Base-by-base conservation (phyloP, 2,888 invertebrate genomes). In the Adelognathus sp. region DNA sequence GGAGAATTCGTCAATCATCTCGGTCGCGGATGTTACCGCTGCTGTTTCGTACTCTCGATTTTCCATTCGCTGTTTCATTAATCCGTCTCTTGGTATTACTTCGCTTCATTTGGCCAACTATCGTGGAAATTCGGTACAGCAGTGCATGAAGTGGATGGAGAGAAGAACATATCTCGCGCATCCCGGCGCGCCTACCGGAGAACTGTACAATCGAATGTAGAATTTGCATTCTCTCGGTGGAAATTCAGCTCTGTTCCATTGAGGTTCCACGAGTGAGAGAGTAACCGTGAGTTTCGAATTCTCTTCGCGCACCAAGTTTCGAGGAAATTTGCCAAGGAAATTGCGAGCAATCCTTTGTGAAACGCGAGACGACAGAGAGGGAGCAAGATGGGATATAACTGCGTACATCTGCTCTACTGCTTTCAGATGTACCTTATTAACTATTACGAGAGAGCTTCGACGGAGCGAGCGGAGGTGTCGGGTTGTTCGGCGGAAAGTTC, bases 161-260 rank as follows among this genome's bases (percentile, higher is more conserved):
- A 41, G 11, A 6, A 31, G 21, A 54, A 18, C 50, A 36, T 14
- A 21, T 11, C 7, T 61, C n/a, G 36, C 16, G 36, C 2, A 36
- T 36, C 36, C 24, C 24, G 52, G 24, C 36, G 6, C 18, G 21
- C n/a, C 11, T 44, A 54, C 31, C n/a, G 21, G 52, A 72, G 21
- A 16, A 16, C 39, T 6, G 36, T 60, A 54, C 52, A 72, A 54
- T 72, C 54, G 63, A 72, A 72, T 63, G 36, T 72, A 31, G 29
- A 73, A 60, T 73, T 73, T 66, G 58, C 66, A 66, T 73, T 72
- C 54, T 16, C 60, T 61, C 21, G n/a, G n/a, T 36, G 31, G 6
- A 4, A 16, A 50, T 18, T 70, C 46, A 27, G 24, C 31, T 21
- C 52, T 44, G 56, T 56, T 14, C 2, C n/a, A n/a, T n/a, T n/a